These are phyloP conservation scores for Myotis planiceps DNA, from an alignment of 2,797 vertebrate genomes.

Conservation along the genomic window DNA sequence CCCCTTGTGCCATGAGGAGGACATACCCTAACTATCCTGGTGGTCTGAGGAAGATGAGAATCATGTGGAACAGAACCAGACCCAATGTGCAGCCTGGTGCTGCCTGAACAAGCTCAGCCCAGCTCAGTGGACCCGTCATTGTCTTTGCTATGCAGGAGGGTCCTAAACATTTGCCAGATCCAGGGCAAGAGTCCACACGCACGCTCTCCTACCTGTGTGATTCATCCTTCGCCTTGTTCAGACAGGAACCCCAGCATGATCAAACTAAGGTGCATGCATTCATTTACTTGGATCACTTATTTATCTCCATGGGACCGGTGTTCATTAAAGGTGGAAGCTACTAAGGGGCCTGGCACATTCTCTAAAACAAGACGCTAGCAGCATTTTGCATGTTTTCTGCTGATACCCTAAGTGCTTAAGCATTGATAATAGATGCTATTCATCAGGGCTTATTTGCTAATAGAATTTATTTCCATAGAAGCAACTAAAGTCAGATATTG, in stretches of 20 bases:
- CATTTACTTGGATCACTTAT: too few relatives aligned
- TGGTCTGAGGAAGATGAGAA: too few relatives aligned
- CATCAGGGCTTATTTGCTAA: neutral
- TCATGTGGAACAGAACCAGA: neutral
- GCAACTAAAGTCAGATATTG: neutral
- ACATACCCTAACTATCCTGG: neutral
- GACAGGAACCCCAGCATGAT: too few relatives aligned
- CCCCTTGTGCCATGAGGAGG: neutral
- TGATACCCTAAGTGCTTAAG: neutral
- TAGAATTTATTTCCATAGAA: neutral
- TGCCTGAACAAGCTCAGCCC: neutral
- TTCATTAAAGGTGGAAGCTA: neutral
- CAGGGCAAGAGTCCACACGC: accelerated
- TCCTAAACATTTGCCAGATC: too few relatives aligned
- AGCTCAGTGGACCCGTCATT: too few relatives aligned
- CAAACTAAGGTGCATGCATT: accelerated
- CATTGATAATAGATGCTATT: neutral
- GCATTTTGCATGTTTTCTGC: neutral
- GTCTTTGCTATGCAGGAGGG: too few relatives aligned
- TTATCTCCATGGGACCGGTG: too few relatives aligned
- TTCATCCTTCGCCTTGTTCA: accelerated
- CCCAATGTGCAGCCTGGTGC: neutral
- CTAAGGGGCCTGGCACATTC: neutral
- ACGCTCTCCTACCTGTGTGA: accelerated
- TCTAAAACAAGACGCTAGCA: neutral